phyloP scores from a whole-genome alignment of 2,113 vertebrate genomes.

The Petrocephalus microphthalmus region DNA sequence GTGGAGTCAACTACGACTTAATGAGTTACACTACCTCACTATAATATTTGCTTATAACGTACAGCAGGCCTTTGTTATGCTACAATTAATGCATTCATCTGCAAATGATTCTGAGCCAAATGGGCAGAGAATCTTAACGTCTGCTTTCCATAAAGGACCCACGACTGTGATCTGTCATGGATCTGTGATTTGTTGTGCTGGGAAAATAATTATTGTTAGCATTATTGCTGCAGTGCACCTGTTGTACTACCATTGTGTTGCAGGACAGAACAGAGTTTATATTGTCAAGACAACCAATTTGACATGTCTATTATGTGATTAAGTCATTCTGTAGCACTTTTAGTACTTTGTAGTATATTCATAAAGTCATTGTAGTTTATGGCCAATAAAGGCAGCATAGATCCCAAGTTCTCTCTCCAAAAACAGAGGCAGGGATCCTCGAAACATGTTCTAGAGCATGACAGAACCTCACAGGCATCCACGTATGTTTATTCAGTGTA shows the following conservation, averaged over 20 bases:
- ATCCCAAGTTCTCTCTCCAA: neutral
- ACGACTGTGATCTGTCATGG: neutral
- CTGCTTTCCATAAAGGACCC: neutral
- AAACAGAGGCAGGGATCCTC: neutral
- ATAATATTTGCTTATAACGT: neutral
- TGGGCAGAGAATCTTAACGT: neutral
- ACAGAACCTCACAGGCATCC: neutral
- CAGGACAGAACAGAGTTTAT: neutral
- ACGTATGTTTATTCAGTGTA: neutral
- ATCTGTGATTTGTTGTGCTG: neutral
- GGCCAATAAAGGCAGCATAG: neutral
- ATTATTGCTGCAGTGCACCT: neutral
- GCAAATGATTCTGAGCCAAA: conserved; percentile 3
- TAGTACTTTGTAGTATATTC: neutral
- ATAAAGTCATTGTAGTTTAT: neutral
- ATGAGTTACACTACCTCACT: neutral
- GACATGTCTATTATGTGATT: neutral
- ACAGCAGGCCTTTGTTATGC: conserved; percentile 3
- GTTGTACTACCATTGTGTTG: neutral
- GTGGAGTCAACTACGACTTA: neutral
- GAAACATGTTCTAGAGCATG: neutral
- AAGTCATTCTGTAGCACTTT: neutral
- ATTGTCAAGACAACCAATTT: neutral
- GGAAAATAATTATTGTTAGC: neutral
- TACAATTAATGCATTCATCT: neutral